A percentile compares a stretch with the other conserved stretches of the same genome.
Conservation (phyloP, 2,797 vertebrate genomes). For the Anguilla marmorata region DNA sequence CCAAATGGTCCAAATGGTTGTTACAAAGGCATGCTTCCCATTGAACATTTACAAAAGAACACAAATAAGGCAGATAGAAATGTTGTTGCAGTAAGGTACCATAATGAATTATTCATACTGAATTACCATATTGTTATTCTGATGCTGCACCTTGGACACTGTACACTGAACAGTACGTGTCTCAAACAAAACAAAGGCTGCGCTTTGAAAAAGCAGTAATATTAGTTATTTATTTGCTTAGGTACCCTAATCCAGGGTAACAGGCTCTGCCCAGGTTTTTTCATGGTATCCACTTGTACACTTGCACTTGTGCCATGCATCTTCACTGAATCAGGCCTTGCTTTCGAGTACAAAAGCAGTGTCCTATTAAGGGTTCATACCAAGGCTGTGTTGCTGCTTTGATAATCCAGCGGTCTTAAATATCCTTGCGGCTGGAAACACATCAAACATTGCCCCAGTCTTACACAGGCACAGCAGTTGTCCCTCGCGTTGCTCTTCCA, state of each 20-base stretch:
- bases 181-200: background rate
- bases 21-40: background rate
- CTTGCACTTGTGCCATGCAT: background rate
- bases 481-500: background rate
- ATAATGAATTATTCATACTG: background rate
- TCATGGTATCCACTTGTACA: background rate
- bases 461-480: background rate
- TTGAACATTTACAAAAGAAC: background rate
- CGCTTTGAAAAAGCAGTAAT: background rate
- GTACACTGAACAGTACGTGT: background rate
- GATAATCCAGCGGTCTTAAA: background rate
- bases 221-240: background rate
- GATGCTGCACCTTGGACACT: background rate
- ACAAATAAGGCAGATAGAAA: background rate
- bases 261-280: background rate
- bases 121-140: conserved; percentile 16
- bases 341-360: background rate
- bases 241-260: background rate
- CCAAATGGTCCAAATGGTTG: background rate
- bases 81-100: background rate
- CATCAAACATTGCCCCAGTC: background rate
- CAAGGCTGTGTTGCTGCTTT: too few species aligned
- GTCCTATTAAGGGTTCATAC: background rate
- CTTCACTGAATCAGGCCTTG: background rate
- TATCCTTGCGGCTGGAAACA: background rate